These are phyloP conservation scores for Alca torda DNA, from an alignment of 2,797 vertebrate species.

Conservation along the genomic window DNA sequence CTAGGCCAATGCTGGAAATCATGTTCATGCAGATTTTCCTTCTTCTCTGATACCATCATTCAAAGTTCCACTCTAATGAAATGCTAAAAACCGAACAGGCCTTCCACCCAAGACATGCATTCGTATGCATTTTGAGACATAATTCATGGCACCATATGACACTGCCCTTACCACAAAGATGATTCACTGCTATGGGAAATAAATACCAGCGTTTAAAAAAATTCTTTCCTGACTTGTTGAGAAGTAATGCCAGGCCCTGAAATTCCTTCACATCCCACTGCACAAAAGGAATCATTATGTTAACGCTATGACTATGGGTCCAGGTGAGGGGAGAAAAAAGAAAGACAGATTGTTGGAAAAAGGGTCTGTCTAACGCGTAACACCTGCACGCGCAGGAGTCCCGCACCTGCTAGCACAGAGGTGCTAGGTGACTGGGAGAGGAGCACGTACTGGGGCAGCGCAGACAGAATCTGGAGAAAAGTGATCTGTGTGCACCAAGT, in stretches of 20 bases:
- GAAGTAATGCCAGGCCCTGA: neutral
- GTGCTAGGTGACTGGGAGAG: neutral
- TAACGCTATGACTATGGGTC: neutral
- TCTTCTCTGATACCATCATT: neutral
- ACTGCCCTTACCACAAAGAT: neutral
- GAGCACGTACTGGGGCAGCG: neutral
- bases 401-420: neutral
- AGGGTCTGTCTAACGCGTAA: neutral
- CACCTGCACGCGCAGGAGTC: rapidly evolving
- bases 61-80: neutral
- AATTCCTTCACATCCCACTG: neutral
- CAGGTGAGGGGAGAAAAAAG: neutral
- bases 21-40: neutral
- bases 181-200: constrained; percentile 15
- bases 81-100: neutral
- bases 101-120: neutral
- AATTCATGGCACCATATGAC: neutral
- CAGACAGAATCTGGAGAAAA: neutral
- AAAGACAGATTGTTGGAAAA: neutral
- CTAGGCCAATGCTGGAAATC: neutral
- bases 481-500: neutral
- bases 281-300: neutral
- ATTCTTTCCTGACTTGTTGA: neutral
- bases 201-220: constrained; percentile 5
- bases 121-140: neutral